These are phyloP conservation scores for Ormia ochracea DNA, from an alignment of 2,888 invertebrate species.

Conservation along the genomic window DNA sequence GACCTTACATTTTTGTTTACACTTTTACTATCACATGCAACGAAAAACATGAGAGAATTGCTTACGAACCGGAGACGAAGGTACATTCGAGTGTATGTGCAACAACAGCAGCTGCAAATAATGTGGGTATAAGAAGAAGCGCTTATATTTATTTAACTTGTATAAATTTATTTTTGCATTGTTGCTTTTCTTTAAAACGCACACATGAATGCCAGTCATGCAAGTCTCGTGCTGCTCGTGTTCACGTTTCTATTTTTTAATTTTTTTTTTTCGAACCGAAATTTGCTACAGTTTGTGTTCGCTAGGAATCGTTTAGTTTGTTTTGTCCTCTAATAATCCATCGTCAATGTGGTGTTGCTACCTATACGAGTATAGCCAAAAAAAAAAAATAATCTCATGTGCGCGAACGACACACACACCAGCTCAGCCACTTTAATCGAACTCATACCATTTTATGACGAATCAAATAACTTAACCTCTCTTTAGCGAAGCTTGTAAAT, in stretches of 20 bases:
- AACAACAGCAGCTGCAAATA: constrained; percentile 3
- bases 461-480: constrained; percentile 18
- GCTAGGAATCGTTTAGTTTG: constrained; percentile 55
- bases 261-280: neutral
- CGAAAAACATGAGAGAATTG: neutral
- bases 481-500: neutral
- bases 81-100: no score
- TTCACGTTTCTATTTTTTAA: constrained; percentile 7
- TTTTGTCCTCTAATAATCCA: constrained; percentile 56
- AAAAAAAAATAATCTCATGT: neutral
- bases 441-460: constrained; percentile 44
- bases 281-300: constrained; percentile 27
- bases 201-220: constrained; percentile 1
- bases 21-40: neutral
- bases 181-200: constrained; percentile 4
- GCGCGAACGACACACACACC: neutral
- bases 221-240: constrained; percentile 44
- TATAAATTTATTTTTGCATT: neutral
- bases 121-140: constrained; percentile 5
- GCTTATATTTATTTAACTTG: neutral
- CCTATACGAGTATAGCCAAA: no score
- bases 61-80: constrained; percentile 4
- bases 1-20: neutral
- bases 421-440: constrained; percentile 25
- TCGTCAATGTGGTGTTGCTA: constrained; percentile 55